These are phyloP conservation scores for Brachyalestes nurse DNA, from an alignment of 2,797 vertebrate genomes.

Conservation along the genomic window DNA sequence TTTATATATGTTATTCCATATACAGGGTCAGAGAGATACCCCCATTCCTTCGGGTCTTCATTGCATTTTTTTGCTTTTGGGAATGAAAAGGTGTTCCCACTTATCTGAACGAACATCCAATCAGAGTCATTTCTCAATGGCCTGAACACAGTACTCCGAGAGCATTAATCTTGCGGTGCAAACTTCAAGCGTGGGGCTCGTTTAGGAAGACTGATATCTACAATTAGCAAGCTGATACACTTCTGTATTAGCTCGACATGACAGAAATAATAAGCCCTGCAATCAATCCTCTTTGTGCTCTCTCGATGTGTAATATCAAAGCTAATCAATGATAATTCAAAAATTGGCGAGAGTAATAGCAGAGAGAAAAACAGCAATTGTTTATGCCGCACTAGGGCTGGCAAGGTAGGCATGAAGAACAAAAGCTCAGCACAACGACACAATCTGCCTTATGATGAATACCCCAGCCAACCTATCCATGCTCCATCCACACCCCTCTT, in stretches of 20 bases:
- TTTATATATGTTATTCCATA: no score
- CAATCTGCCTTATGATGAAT: neutral
- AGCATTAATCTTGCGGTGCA: slow-evolving; percentile 46
- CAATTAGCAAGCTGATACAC: slow-evolving; percentile 49
- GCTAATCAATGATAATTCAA: slow-evolving; percentile 47
- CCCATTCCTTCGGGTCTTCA: neutral
- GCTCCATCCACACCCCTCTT: neutral
- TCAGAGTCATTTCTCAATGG: slow-evolving; percentile 30
- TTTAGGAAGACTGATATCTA: slow-evolving; percentile 45
- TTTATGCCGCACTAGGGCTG: slow-evolving; percentile 38
- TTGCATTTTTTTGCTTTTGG: neutral
- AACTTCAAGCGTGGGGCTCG: slow-evolving; percentile 46
- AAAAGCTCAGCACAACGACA: neutral
- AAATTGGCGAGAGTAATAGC: slow-evolving; percentile 35
- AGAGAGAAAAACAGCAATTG: slow-evolving; percentile 28
- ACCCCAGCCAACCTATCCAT: neutral
- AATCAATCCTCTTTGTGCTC: slow-evolving; percentile 40
- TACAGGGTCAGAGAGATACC: neutral
- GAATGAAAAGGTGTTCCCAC: neutral
- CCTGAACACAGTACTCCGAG: slow-evolving; percentile 29
- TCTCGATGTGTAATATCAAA: slow-evolving; percentile 24
- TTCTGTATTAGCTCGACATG: slow-evolving; percentile 45
- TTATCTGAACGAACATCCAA: slow-evolving; percentile 1
- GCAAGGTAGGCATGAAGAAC: slow-evolving; percentile 1
- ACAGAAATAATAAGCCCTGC: slow-evolving; percentile 45